Evolutionary conservation across 2,888 invertebrate genomes (phyloP).

Genomic region (Octodonta nipae): DNA sequence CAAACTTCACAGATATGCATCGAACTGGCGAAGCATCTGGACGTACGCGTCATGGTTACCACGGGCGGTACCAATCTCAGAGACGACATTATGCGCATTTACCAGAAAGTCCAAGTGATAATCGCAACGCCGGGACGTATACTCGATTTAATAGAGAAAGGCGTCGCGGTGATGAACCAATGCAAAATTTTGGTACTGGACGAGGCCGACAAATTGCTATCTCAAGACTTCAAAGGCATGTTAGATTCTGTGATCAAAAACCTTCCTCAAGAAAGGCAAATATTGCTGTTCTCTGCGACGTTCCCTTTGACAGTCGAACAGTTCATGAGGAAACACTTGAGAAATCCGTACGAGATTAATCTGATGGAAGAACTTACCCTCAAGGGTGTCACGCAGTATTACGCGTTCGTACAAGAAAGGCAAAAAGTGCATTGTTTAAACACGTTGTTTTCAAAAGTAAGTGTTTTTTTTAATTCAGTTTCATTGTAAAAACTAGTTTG

Average conservation of each 20-base stretch:
- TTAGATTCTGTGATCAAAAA: conserved; percentile 90
- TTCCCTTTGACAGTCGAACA: conserved; percentile 97
- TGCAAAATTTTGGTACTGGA: conserved; percentile 95
- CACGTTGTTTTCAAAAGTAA: conserved; percentile 94
- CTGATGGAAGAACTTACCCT: conserved; percentile 98
- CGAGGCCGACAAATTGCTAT: conserved; percentile 97
- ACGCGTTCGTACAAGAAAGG: conserved; percentile 98
- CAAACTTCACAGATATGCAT: conserved; percentile 99
- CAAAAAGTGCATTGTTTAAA: conserved; percentile 99
- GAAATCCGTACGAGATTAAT: conserved; percentile 97
- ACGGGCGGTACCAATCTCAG: conserved; percentile 95
- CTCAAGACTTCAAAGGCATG: conserved; percentile 87
- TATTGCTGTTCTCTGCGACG: conserved; percentile 95
- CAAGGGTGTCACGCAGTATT: conserved; percentile 99
- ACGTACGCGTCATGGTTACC: conserved; percentile 97
- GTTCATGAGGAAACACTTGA: conserved; percentile 96
- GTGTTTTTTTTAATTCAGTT: conserved; percentile 7
- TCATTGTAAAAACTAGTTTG: too few species aligned
- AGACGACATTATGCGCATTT: conserved; percentile 98
- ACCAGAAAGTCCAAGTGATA: conserved; percentile 97
- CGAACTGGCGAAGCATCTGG: conserved; percentile 93
- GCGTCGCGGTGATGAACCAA: conserved; percentile 65
- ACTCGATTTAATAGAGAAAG: conserved; percentile 98
- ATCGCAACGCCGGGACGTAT: conserved; percentile 99
- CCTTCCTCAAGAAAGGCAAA: conserved; percentile 90